Conservation (phyloP, 1,140 invertebrate genomes). For the Sitophilus oryzae region DNA sequence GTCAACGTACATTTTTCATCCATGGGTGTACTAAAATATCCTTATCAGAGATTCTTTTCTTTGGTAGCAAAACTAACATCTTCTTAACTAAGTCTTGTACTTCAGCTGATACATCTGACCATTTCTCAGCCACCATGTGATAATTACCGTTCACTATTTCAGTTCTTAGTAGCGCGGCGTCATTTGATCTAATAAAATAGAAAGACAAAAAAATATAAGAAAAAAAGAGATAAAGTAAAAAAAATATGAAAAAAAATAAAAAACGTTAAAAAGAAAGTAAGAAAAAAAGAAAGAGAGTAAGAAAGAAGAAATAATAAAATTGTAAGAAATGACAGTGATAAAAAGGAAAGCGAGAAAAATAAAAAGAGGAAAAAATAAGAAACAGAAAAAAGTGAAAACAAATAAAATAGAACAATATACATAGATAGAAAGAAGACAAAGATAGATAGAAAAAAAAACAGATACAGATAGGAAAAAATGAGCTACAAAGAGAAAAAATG, state of each 20-base stretch:
- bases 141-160: constrained; percentile 7
- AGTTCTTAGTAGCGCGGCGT: not conserved
- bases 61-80: constrained; percentile 15
- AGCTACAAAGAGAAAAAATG: no score
- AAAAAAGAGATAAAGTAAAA: not conserved
- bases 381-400: no score
- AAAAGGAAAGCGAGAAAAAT: no score
- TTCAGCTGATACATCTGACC: not conserved
- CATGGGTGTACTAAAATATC: constrained; percentile 15
- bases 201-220: constrained; percentile 1
- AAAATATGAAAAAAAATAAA: not conserved
- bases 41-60: constrained; percentile 9
- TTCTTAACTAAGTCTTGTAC: constrained; percentile 11
- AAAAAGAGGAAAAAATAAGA: no score
- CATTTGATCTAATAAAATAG: constrained; percentile 6
- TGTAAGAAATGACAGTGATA: no score
- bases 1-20: constrained; percentile 13
- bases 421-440: no score
- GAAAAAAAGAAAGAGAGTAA: no score
- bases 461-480: no score
- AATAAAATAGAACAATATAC: no score
- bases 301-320: no score
- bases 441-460: no score
- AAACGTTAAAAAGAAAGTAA: no score
- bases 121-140: constrained; percentile 2